Base-by-base conservation (phyloP, 2,797 vertebrate genomes). In the Benthosema pterotum region DNA sequence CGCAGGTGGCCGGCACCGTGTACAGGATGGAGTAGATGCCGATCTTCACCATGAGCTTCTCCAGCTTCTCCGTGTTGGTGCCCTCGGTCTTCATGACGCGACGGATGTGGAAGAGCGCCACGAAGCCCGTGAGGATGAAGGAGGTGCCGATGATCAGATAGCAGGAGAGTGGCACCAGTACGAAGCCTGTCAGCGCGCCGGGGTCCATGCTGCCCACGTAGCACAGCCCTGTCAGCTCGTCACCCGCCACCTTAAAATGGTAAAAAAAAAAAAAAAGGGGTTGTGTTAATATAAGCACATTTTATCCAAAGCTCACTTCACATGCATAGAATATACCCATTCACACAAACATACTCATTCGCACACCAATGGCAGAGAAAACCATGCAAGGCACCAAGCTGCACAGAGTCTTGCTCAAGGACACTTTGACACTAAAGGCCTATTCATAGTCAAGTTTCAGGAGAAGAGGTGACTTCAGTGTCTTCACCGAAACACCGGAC, bases 1-100 rank as follows among this genome's bases (percentile, higher is more conserved):
- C 97, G 0, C 96, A 98, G 45, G 97, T 97, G 88, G 98, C 98
- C 0, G 98, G 98, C 65, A 99, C 97, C 0, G 98, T 99, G 89
- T 99, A 99, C 43, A 99, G 96, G 79, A 99, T 95, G 63, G 97
- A 99, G 84, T 98, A 99, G 81, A 98, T 95, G 51, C 98, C 97
- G 0, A 99, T 98, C 77, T 98, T 98, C 73, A 99, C 95, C 98
- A 99, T 99, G 60, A 99, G 92, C 85, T 98, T 98, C 90, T 99
- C 98, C 84, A 99, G 93, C 86, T 99, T 99, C 87, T 98, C 97
- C 0, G 98, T 99, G 87, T 99, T 97, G 79, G 96, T 97, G 83
- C 98, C 98, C 0, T 96, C 97, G 0, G 96, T 99, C 89, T 98
- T 98, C 97, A 99, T 98, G 75, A 98, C 94, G 68, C 95, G 95